Evolutionary conservation across 2,888 invertebrate species (phyloP).

Genomic region (Rhopalosiphum nymphaeae): DNA sequence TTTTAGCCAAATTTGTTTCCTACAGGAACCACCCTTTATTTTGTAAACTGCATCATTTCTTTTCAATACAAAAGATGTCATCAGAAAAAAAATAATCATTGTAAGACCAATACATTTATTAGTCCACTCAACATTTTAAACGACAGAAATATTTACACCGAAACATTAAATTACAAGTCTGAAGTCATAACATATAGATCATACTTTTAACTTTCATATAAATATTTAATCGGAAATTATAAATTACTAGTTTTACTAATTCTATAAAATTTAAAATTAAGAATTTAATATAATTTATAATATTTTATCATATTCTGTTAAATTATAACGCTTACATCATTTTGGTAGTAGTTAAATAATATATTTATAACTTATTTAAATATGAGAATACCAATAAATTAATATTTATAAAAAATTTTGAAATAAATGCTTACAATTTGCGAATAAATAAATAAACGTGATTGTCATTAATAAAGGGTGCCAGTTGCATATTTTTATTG

Average conservation of each 20-base stretch:
- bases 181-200: too few species aligned
- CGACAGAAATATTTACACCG: not conserved
- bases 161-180: not conserved
- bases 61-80: not conserved
- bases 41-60: not conserved
- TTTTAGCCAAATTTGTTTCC: not conserved
- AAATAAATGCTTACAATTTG: slow-evolving; percentile 77
- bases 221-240: too few species aligned
- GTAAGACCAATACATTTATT: not conserved
- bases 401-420: not conserved
- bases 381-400: not conserved
- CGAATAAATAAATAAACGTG: slow-evolving; percentile 84
- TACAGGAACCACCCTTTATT: not conserved
- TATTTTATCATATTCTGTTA: not conserved
- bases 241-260: not conserved
- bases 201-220: too few species aligned
- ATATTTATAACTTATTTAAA: not conserved
- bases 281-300: not conserved
- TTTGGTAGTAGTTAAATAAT: not conserved
- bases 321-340: not conserved
- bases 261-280: not conserved
- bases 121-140: not conserved
- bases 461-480: slow-evolving; percentile 89
- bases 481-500: slow-evolving; percentile 83
- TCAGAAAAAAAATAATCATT: not conserved